These are phyloP conservation scores for Grus americana DNA, from an alignment of 2,113 vertebrate genomes.

Conservation along the genomic window DNA sequence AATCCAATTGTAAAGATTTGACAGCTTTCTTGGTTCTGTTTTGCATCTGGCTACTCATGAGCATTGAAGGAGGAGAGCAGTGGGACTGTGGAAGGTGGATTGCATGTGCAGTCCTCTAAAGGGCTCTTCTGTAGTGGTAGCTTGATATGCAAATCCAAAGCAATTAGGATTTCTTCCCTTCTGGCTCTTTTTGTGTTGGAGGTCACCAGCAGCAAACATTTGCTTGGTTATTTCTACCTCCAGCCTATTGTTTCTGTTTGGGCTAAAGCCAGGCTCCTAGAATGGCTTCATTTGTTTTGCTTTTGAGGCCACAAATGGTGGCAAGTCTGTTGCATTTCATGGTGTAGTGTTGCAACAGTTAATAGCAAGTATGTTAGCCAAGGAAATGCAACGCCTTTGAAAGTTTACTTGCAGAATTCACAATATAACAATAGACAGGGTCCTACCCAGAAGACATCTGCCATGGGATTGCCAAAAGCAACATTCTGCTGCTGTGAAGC, in stretches of 20 bases:
- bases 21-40: neutral
- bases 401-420: neutral
- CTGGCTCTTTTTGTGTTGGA: neutral
- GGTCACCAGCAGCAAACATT: neutral
- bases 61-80: neutral
- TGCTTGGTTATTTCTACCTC: neutral
- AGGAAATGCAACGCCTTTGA: neutral
- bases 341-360: neutral
- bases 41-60: neutral
- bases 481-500: neutral
- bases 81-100: neutral
- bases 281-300: neutral
- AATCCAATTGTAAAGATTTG: neutral
- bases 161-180: neutral
- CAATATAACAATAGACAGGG: neutral
- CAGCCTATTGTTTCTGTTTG: neutral
- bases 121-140: neutral
- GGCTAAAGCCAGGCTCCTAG: neutral
- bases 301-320: neutral
- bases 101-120: neutral
- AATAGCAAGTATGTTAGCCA: accelerated
- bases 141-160: neutral
- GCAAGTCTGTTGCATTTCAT: neutral
- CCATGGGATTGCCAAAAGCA: neutral
- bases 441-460: neutral